Percentiles rank a stretch among this genome's conserved stretches.
Conservation (phyloP, 2,888 invertebrate genomes). For the Minunthozetes semirufus region DNA sequence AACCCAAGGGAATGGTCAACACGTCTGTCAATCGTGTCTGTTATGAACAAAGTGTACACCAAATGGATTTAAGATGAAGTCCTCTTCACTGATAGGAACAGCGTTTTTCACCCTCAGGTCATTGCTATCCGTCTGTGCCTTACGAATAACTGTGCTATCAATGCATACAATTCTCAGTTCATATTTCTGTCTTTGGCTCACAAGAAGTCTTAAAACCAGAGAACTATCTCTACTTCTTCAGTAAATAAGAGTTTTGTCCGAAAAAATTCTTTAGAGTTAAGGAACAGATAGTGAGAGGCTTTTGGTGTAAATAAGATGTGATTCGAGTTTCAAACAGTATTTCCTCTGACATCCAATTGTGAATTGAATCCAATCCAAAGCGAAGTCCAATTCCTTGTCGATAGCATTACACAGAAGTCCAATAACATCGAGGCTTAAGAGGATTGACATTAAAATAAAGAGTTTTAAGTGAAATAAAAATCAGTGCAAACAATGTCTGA, state of each 20-base stretch:
- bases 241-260: too few species aligned
- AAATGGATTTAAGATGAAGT: slow-evolving; percentile 25
- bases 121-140: neutral
- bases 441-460: neutral
- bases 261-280: too few species aligned
- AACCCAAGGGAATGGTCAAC: slow-evolving; percentile 22
- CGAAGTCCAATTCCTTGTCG: neutral
- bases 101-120: neutral
- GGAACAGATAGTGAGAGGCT: too few species aligned
- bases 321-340: neutral
- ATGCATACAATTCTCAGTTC: too few species aligned
- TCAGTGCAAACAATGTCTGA: neutral
- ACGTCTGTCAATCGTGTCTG: neutral
- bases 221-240: too few species aligned
- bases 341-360: neutral
- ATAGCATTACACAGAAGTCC: slow-evolving; percentile 3
- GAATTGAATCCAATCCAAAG: too few species aligned
- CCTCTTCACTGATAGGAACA: neutral
- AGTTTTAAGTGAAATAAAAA: neutral
- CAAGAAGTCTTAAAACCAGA: too few species aligned
- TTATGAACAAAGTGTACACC: neutral
- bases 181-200: too few species aligned
- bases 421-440: neutral
- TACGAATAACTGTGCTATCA: too few species aligned
- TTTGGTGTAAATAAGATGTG: slow-evolving; percentile 1